A percentile compares a stretch with the other conserved stretches of the same genome.
These are phyloP conservation scores for Nesidiocoris tenuis DNA, from an alignment of 2,888 invertebrate species.

Conservation along the genomic window DNA sequence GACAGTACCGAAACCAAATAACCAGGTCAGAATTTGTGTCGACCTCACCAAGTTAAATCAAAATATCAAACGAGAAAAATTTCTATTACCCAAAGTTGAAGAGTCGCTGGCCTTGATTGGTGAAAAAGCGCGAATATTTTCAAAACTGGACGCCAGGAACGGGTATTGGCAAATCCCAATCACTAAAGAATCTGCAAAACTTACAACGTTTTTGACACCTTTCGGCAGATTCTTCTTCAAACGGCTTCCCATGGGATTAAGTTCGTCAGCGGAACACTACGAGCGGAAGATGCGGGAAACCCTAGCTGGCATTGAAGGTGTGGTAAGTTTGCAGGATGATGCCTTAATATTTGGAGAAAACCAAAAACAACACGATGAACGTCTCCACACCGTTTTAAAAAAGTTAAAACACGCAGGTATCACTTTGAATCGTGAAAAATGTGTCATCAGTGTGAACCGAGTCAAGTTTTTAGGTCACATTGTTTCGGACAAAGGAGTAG, in stretches of 20 bases:
- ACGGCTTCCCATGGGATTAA: constrained; percentile 49
- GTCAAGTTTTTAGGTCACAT: constrained; percentile 51
- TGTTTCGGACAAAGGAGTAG: constrained; percentile 46
- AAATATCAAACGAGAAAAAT: constrained; percentile 13
- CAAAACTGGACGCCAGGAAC: constrained; percentile 6
- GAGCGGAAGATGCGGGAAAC: constrained; percentile 17
- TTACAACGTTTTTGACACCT: constrained; percentile 27
- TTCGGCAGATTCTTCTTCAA: constrained; percentile 19
- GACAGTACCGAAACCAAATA: constrained; percentile 10
- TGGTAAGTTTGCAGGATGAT: constrained; percentile 41
- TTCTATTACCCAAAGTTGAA: constrained; percentile 14
- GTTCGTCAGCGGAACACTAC: constrained; percentile 42
- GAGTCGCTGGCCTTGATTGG: constrained; percentile 24
- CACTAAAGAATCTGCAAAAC: neutral
- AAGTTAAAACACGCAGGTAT: constrained; percentile 20
- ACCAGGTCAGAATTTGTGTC: constrained; percentile 18
- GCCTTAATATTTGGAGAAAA: constrained; percentile 30
- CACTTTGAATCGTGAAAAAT: constrained; percentile 51
- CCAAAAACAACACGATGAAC: constrained; percentile 41
- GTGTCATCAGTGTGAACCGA: constrained; percentile 49
- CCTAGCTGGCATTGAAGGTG: constrained; percentile 36
- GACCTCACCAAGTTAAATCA: constrained; percentile 9
- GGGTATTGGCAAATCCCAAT: constrained; percentile 26
- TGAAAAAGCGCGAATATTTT: constrained; percentile 7
- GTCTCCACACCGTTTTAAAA: constrained; percentile 13